Base-by-base conservation (phyloP, 2,888 invertebrate genomes). In the Drosophila cyrtoloma region DNA sequence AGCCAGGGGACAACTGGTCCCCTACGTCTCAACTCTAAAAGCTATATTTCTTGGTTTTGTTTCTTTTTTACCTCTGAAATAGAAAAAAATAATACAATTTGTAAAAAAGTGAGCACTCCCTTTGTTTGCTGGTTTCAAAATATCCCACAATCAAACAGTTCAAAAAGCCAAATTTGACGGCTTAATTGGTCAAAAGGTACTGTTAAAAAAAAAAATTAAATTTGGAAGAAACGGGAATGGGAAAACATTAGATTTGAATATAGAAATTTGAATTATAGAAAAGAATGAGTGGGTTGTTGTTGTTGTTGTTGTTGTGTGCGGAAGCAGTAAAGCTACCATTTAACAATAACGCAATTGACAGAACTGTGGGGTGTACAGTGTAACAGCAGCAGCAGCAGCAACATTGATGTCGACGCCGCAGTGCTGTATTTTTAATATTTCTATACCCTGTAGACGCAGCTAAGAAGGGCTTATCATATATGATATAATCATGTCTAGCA, bases 341-440 rank as follows among this genome's bases (percentile, higher is more conserved):
- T 60, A 28, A 63, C 51, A 42, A 61, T 35, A 78, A 47, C 42
- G 50, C 19, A 67, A 64, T 37, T 7, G 76, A 86, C 88, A 64
- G 68, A 30, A 61, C 73, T 83, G 84, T 86, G 30, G 51, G 89
- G 81, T 88, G 86, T 55, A 55, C 79, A 64, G 53, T 44, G 37
- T 26, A 62, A 28, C 30, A 47, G 37, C 62, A 47, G 55, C 67
- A 26, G 26, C 26, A 61, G 61, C 57, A 53, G 52, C 67, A 64
- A 58, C 57, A 57, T 57, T 71, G 77, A 58, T 75, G 76, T 61
- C 64, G 69, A 63, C 68, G 66, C 56, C 83, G 59, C 74, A 74
- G 26, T 72, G 73, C 56, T 79, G 83, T 73, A 81, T 85, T 79
- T 88, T 72, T 51, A 69, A 72, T 60, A 80, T 53, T 55, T 55